Base-by-base conservation (phyloP, 2,797 vertebrate species). In the Meriones psammophilus region DNA sequence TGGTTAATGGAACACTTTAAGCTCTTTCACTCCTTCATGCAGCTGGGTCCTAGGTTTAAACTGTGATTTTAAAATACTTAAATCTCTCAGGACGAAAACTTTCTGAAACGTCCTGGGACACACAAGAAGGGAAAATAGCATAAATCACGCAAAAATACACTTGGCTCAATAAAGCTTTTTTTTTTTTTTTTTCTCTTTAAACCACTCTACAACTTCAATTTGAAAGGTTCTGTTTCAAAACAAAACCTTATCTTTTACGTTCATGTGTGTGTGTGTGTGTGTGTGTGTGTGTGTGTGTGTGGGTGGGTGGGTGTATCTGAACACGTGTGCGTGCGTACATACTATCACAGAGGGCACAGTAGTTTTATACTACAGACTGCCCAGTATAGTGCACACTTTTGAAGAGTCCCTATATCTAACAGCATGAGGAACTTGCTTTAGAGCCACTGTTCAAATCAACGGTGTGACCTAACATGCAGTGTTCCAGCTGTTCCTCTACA, bases 361-460 rank as follows among this genome's bases (percentile, higher is more conserved):
- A 58, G 58, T 36, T 83, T 93, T 92, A 86, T 36, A 95, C 92
- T 0, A 9, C 89, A 42, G 69, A 95, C 94, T 96, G 92, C 0
- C 4, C 89, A 15, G 58, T 84, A 87, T 9, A 0, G 89, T 76
- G 0, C 0, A 96, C 0, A 3, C 68, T 97, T 97, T 94, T 0
- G 84, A 95, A 96, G 17, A 92, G 91, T 95, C 89, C 92, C 79
- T 88, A 8, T 79, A 96, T 98, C 98, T 98, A 99, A 98, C 99
- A 99, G 81, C 99, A 99, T 10, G 98, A 97, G 60, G 99, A 99
- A 62, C 99, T 98, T 1, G 98, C 98, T 98, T 99, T 99, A 95
- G 99, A 99, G 97, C 99, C 99, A 97, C 99, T 99, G 46, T 99
- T 99, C 91, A 99, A 99, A 98, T 99, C 99, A 26, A 99, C 99